These are phyloP conservation scores for Cheilosia grossa DNA, from an alignment of 2,888 invertebrate genomes.

Conservation along the genomic window DNA sequence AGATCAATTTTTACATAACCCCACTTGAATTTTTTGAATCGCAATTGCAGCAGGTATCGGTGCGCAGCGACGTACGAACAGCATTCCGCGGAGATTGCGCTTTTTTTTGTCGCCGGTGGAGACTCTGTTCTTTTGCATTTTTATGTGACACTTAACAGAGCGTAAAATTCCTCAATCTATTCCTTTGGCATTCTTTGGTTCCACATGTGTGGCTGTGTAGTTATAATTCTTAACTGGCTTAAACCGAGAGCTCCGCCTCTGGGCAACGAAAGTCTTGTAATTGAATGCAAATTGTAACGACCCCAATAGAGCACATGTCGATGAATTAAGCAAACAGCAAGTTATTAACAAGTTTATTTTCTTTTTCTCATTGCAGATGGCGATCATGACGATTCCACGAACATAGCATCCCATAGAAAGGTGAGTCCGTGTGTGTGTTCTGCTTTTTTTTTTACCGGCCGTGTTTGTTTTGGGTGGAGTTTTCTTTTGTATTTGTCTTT, in stretches of 20 bases:
- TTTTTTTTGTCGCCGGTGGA: slow-evolving; percentile 32
- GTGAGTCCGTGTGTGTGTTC: slow-evolving; percentile 42
- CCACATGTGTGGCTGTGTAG: neutral
- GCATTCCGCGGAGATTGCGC: slow-evolving; percentile 56
- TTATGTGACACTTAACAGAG: slow-evolving; percentile 57
- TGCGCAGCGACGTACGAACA: slow-evolving; percentile 14
- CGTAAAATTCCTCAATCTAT: slow-evolving; percentile 40
- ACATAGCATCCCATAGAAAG: slow-evolving; percentile 70
- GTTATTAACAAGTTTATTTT: slow-evolving; percentile 36
- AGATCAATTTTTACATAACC: slow-evolving; percentile 64
- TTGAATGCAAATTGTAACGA: slow-evolving; percentile 7
- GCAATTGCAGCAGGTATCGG: slow-evolving; percentile 29
- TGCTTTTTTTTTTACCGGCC: neutral
- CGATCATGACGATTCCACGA: slow-evolving; percentile 65
- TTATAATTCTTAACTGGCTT: neutral
- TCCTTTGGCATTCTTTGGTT: slow-evolving; percentile 4
- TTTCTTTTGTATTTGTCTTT: neutral
- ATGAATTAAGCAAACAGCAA: slow-evolving; percentile 29
- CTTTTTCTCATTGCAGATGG: slow-evolving; percentile 67
- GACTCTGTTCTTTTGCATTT: slow-evolving; percentile 43
- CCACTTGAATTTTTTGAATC: slow-evolving; percentile 46
- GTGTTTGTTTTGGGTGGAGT: slow-evolving; percentile 11
- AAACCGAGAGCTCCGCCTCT: no score
- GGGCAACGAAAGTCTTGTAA: neutral
- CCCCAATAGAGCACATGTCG: slow-evolving; percentile 42